phyloP scores from a whole-genome alignment of 2,113 vertebrate species.

The Zingel zingel region DNA sequence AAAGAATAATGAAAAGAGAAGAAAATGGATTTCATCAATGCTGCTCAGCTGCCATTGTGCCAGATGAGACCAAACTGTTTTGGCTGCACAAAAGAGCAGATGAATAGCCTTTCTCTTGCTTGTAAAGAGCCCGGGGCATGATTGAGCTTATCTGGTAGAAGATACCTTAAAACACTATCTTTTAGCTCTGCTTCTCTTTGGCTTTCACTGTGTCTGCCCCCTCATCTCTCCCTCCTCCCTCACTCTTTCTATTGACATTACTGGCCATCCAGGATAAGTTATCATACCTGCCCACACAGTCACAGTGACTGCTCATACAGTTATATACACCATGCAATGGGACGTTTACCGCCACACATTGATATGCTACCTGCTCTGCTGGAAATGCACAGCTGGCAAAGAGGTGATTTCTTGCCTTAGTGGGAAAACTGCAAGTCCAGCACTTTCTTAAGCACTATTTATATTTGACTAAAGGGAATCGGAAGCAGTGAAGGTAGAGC shows the following conservation, averaged over 20 bases:
- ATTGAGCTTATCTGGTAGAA: slow-evolving; percentile 50
- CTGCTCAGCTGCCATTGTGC: slow-evolving; percentile 31
- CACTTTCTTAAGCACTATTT: slow-evolving; percentile 57
- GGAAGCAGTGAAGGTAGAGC: slow-evolving; percentile 8
- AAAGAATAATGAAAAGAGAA: slow-evolving; percentile 51
- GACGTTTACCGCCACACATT: slow-evolving; percentile 37
- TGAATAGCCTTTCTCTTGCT: slow-evolving; percentile 51
- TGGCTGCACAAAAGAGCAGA: slow-evolving; percentile 57
- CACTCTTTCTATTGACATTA: slow-evolving; percentile 8
- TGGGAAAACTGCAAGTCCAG: slow-evolving; percentile 61
- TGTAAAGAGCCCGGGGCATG: slow-evolving; percentile 31
- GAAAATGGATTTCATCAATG: slow-evolving; percentile 59
- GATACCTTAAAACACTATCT: slow-evolving; percentile 33
- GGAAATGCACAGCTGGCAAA: slow-evolving; percentile 58
- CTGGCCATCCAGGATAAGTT: slow-evolving; percentile 29
- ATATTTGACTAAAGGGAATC: slow-evolving; percentile 42
- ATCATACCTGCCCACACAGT: slow-evolving; percentile 52
- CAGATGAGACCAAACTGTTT: slow-evolving; percentile 46
- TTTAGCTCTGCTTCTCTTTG: slow-evolving; percentile 35
- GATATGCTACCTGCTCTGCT: slow-evolving; percentile 38
- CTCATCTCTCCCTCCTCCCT: not conserved
- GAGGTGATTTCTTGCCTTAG: slow-evolving; percentile 38
- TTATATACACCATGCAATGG: slow-evolving; percentile 29
- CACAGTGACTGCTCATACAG: slow-evolving; percentile 27
- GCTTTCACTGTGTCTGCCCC: slow-evolving; percentile 24